Percentiles rank a stretch among this genome's conserved stretches.
Conservation (phyloP, 2,888 invertebrate species). For the Oasisia sp. region DNA sequence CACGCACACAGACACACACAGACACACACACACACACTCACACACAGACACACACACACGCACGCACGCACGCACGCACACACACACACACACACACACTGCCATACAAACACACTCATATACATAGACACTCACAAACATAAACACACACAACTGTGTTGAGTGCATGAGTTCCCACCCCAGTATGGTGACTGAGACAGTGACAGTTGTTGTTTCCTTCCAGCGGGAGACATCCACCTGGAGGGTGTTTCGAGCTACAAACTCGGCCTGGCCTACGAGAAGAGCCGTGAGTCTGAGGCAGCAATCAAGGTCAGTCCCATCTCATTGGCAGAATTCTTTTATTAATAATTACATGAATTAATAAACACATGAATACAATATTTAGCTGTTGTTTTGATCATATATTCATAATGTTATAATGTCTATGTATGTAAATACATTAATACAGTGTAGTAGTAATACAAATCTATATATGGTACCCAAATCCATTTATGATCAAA, state of each 20-base stretch:
- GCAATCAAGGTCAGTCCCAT: conserved; percentile 39
- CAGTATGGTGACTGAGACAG: not conserved
- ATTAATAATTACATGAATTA: no score
- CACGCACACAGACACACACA: not conserved
- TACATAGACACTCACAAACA: not conserved
- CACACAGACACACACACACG: not conserved
- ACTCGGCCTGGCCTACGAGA: conserved; percentile 60
- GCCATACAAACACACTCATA: not conserved
- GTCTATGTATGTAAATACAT: not conserved
- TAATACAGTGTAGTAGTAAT: no score
- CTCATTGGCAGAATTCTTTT: no score
- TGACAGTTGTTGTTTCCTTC: not conserved
- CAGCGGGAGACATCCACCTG: conserved; percentile 45
- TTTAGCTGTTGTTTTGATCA: not conserved
- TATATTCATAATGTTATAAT: not conserved
- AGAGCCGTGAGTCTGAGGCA: conserved; percentile 54
- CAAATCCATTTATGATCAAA: no score
- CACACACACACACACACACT: not conserved
- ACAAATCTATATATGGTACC: no score
- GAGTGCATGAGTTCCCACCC: not conserved
- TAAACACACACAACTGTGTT: not conserved
- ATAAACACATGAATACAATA: no score
- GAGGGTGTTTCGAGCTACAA: conserved; percentile 60
- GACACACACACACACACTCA: not conserved
- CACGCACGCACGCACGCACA: not conserved